Evolutionary conservation across 2,888 invertebrate genomes (phyloP), one percentile per base, ranked within the genome.

Genomic region (Acrobasis suavella): DNA sequence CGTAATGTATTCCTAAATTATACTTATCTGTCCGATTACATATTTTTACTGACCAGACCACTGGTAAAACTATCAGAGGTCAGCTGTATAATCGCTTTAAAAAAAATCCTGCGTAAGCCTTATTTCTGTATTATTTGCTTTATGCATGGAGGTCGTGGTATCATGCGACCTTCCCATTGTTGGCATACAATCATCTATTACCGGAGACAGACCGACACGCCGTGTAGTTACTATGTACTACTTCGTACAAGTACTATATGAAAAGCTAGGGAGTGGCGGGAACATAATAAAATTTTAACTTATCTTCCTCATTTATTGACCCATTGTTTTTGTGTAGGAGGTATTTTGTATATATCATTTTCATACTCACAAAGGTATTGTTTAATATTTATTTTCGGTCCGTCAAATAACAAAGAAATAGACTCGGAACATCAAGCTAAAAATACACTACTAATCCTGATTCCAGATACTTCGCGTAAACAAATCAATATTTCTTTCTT

Each of bases 111-210:
- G 8, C 32, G 32, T 32, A 32, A 32, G 32, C 32, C 46, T 6
- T n/a, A 46, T 46, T n/a, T 46, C 6, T 46, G 6, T 12, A 14
- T 46, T n/a, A 46, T 46, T 46, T 46, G 10, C 9, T 46, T 46
- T 46, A 14, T 46, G 46, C 46, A 46, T 7, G n/a, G 46, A 32
- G 32, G 32, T 37, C 38, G 54, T 55, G 46, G 46, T 46, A 15
- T 15, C 42, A 56, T 16, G 7, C 22, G 56, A 56, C 56, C 56
- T 56, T 42, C 42, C 56, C 39, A 56, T 56, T 56, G 56, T 56
- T 56, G 56, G 17, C 9, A 42, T 56, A 56, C 56, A 56, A 55
- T 55, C 37, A 56, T 56, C 16, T 56, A 42, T 46, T 56, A 56
- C 46, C 46, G 32, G 16, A 52, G 39, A 38, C 54, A 42, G 38